Evolutionary conservation across 1,140 invertebrate genomes (phyloP).

Genomic region (Ganaspis sp.): DNA sequence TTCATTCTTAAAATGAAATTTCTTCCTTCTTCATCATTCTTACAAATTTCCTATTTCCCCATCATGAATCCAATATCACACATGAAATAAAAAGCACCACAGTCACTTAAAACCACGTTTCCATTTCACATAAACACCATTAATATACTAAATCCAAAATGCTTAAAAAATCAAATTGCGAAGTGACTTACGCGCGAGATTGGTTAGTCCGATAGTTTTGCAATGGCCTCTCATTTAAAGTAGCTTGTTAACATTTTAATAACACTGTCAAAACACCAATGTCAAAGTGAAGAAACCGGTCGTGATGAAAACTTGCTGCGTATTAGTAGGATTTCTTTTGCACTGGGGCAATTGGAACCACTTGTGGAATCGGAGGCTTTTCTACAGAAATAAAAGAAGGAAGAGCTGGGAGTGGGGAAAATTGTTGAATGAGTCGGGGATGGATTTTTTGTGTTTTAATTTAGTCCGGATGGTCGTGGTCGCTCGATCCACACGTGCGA

Average conservation of each 20-base stretch:
- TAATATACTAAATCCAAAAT: too few relatives aligned
- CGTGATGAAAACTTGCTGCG: neutral
- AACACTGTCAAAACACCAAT: neutral
- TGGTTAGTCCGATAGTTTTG: neutral
- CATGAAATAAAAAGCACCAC: too few relatives aligned
- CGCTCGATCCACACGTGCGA: conserved; percentile 47
- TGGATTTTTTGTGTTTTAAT: neutral
- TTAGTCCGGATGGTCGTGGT: conserved; percentile 11
- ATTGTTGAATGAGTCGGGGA: neutral
- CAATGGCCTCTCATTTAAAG: conserved; percentile 13
- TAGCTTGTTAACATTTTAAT: neutral
- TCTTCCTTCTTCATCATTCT: too few relatives aligned
- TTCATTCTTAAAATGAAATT: too few relatives aligned
- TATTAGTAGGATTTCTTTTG: neutral
- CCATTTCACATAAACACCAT: too few relatives aligned
- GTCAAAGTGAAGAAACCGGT: neutral
- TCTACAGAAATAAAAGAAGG: neutral
- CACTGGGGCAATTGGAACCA: conserved; percentile 28
- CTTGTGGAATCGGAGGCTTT: conserved; percentile 2
- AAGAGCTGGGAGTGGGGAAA: neutral
- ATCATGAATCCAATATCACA: too few relatives aligned
- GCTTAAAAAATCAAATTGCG: too few relatives aligned
- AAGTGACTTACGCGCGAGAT: conserved; percentile 8
- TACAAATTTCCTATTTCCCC: too few relatives aligned
- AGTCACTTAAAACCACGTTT: too few relatives aligned